These are phyloP conservation scores for Peromyscus eremicus DNA, from an alignment of 2,797 vertebrate species.

Conservation along the genomic window DNA sequence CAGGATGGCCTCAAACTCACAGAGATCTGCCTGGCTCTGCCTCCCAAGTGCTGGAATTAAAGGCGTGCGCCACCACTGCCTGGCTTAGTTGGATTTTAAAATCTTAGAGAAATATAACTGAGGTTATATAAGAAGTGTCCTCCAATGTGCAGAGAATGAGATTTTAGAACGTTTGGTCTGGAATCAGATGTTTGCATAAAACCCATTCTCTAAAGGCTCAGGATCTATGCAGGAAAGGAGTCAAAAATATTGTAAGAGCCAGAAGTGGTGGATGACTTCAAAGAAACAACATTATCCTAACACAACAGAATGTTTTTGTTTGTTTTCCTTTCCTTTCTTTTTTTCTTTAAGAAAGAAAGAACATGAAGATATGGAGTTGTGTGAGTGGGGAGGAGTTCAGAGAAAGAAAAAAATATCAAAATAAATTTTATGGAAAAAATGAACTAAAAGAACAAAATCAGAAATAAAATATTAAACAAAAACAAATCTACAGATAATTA, in stretches of 20 bases:
- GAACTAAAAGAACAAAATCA: background rate
- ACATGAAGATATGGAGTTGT: background rate
- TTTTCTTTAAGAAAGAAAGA: background rate
- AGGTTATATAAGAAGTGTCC: background rate
- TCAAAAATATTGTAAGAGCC: background rate
- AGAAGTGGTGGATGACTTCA: background rate
- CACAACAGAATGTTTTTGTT: background rate
- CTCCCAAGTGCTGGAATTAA: too few species aligned
- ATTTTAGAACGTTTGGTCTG: background rate
- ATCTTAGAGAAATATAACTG: background rate
- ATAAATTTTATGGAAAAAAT: background rate
- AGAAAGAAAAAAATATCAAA: background rate
- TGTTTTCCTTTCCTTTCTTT: background rate
- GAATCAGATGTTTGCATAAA: background rate
- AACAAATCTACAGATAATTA: background rate
- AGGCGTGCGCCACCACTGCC: too few species aligned
- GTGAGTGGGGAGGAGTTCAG: too few species aligned
- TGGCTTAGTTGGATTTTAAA: background rate
- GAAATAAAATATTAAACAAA: conserved; percentile 41
- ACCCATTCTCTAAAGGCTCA: background rate
- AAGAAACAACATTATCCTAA: too few species aligned
- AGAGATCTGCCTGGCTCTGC: too few species aligned
- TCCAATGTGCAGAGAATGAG: background rate
- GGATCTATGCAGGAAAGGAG: too few species aligned
- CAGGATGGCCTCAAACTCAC: too few species aligned